phyloP scores from a whole-genome alignment of 2,888 invertebrate species.

The Synergus japonicus region DNA sequence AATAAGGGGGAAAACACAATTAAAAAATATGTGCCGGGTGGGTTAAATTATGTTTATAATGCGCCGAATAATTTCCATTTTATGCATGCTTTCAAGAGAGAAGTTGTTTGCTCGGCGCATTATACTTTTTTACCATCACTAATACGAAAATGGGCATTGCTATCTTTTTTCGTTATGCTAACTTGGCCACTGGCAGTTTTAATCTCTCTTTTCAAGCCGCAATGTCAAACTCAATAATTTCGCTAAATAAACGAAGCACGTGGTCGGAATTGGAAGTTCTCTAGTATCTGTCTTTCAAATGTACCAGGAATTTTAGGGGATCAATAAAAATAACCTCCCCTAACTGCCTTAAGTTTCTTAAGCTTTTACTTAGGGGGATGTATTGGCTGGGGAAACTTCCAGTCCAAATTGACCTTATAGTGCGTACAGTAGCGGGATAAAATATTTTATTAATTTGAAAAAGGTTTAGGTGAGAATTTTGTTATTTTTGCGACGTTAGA shows the following conservation, averaged over 20 bases:
- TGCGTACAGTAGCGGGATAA: background rate
- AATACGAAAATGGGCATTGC: constrained; percentile 6
- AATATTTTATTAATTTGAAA: constrained; percentile 10
- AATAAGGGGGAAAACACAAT: background rate
- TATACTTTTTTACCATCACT: constrained; percentile 9
- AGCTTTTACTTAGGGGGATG: background rate
- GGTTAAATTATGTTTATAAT: constrained; percentile 36
- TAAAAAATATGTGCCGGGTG: constrained; percentile 6
- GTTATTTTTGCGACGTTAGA: background rate
- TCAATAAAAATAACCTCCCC: constrained; percentile 3
- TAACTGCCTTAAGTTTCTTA: constrained; percentile 6
- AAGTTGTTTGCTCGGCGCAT: constrained; percentile 19
- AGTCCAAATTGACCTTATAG: background rate
- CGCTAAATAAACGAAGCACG: constrained; percentile 14
- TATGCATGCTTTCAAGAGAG: constrained; percentile 20
- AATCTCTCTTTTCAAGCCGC: constrained; percentile 23
- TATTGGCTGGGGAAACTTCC: background rate
- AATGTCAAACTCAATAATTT: constrained; percentile 6
- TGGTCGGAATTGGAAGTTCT: background rate
- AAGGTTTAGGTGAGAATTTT: background rate
- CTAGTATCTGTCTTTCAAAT: background rate
- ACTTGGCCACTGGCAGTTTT: background rate
- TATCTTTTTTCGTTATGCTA: constrained; percentile 5
- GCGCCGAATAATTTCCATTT: constrained; percentile 31
- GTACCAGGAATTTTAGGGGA: background rate